Conservation (phyloP, 2,888 invertebrate genomes). For the Synanthedon andrenaeformis region DNA sequence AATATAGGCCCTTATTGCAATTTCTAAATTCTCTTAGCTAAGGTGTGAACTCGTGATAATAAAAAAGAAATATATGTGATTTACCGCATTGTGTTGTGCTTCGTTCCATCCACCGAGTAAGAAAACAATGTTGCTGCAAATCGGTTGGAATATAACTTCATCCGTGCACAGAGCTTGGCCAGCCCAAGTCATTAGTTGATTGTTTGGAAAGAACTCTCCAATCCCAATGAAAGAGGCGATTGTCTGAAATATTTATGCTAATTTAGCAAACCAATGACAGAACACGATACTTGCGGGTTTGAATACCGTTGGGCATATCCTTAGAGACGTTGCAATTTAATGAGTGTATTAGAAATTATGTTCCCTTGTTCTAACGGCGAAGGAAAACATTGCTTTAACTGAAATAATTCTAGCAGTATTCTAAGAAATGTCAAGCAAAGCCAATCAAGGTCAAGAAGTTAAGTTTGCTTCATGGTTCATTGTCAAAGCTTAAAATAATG, state of each 20-base stretch:
- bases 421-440: too few species aligned
- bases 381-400: too few species aligned
- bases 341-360: too few species aligned
- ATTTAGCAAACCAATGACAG: neutral
- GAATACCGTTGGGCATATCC: neutral
- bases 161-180: constrained; percentile 68
- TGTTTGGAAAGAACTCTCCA: constrained; percentile 75
- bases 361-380: too few species aligned
- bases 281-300: neutral
- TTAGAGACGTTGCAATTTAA: too few species aligned
- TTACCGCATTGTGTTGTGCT: constrained; percentile 65
- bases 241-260: constrained; percentile 26
- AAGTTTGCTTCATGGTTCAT: too few species aligned
- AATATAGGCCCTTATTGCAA: too few species aligned
- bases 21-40: too few species aligned
- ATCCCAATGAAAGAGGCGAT: constrained; percentile 58
- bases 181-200: constrained; percentile 56
- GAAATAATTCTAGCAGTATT: too few species aligned
- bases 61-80: constrained; percentile 20
- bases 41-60: too few species aligned
- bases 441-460: too few species aligned
- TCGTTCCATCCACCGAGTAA: constrained; percentile 73
- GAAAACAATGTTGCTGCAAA: constrained; percentile 77
- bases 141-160: constrained; percentile 59
- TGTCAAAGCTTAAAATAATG: too few species aligned